Percentiles rank a stretch among this genome's conserved stretches.
Conservation (phyloP, 2,888 invertebrate species). For the Nemoura dubitans region DNA sequence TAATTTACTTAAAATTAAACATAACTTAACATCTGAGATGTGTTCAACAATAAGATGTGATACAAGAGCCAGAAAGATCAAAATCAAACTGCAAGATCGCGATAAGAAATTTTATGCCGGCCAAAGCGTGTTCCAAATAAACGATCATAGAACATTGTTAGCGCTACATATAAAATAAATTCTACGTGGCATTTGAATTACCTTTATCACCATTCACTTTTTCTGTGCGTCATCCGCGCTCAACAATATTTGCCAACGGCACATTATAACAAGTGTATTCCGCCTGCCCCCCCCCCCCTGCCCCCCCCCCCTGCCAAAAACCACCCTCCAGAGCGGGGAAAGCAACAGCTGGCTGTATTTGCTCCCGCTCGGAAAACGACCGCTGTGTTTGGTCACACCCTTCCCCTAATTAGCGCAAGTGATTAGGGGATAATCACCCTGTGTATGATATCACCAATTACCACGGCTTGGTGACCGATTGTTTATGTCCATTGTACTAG, state of each 20-base stretch:
- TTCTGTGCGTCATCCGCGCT: neutral
- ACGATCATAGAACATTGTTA: too few species aligned
- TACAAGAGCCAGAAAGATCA: too few species aligned
- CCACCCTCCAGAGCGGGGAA: neutral
- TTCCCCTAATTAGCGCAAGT: neutral
- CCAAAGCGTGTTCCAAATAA: too few species aligned
- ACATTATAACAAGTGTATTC: neutral
- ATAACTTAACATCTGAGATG: too few species aligned
- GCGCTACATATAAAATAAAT: too few species aligned
- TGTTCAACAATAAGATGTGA: too few species aligned
- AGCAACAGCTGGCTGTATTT: neutral
- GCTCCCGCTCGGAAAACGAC: neutral
- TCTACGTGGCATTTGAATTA: too few species aligned
- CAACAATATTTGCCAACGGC: neutral
- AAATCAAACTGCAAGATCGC: too few species aligned
- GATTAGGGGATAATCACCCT: slow-evolving; percentile 43
- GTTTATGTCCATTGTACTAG: too few species aligned
- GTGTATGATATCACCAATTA: neutral
- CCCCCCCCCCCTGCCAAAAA: neutral
- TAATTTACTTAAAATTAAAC: too few species aligned
- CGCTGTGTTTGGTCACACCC: neutral
- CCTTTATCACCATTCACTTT: neutral
- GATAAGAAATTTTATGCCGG: too few species aligned
- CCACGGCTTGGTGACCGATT: too few species aligned
- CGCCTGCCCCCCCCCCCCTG: neutral